Evolutionary conservation across 2,797 vertebrate species (phyloP), one percentile per base, ranked within the genome.

Genomic region (Clamator glandarius): DNA sequence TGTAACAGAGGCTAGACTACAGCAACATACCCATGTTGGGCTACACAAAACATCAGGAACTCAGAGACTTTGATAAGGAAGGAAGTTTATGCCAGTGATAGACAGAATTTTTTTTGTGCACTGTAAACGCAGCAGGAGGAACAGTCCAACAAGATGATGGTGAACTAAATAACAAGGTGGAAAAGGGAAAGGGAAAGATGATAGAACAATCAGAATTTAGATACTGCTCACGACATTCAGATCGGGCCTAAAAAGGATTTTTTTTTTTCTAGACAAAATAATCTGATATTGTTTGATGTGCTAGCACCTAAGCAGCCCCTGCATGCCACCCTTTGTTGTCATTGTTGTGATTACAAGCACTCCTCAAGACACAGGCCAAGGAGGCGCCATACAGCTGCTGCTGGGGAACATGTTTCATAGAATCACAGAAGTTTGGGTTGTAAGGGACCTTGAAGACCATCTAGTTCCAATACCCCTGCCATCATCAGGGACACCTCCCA

Each of bases 331-430:
- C 25, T 15, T 15, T 21, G 4, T 61, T 51, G 26, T 21, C n/a
- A n/a, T n/a, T 18, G 23, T 23, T 55, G 68, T 0, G 2, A 50
- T 28, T 33, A 15, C 64, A 76, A 51, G 10, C 2, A 10, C 5
- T 5, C 16, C 12, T 26, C 20, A 19, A 9, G 7, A n/a, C 10
- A 2, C 50, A 5, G 6, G 11, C 31, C 6, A 1, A 9, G 0
- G 8, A 63, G 21, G 5, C 14, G 15, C 35, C 15, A 13, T 1
- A 29, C 25, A 17, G 23, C 44, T 31, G n/a, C 4, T 33, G 3
- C 39, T 42, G 44, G 12, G 23, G 35, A 25, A 33, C 54, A 26
- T 3, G n/a, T 39, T 39, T 39, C 39, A 39, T 39, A 39, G 39
- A 39, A 9, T 39, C 39, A 39, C 12, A 39, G 39, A 39, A 39